Base-by-base conservation (phyloP, 2,888 invertebrate genomes). In the Arenicola marina region DNA sequence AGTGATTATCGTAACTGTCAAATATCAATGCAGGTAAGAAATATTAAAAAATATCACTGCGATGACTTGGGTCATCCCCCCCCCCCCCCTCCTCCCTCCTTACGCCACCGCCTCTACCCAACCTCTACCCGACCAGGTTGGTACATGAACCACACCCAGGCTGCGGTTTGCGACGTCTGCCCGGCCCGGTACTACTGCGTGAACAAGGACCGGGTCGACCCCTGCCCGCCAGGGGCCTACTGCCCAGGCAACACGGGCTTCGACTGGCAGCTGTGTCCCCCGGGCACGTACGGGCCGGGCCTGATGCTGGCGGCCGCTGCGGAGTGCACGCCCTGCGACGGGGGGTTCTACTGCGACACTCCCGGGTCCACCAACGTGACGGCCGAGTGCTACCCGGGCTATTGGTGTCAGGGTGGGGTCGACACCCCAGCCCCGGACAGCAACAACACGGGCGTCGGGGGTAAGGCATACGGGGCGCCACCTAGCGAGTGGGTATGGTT, bases 141-240 rank as follows among this genome's bases (percentile, higher is more conserved):
- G 4, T 81, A 77, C 69, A 79, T 79, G 79, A 81, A 81, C 68
- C 75, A 72, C 57, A 81, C 79, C 3, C 67, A 68, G 61, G 78
- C 80, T 3, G 68, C 73, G 24, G 57, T 62, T 3, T 81, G 81
- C 72, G 76, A 78, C 46, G 54, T 67, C 2, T 81, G 81, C 56
- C 78, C 79, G 44, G 66, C 78, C 7, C 70, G 79, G 38, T 80
- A 76, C 66, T 81, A 76, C 72, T 81, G 81, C 64, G 75, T 77
- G 38, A 78, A 79, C 68, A 75, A 76, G 58, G 74, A 76, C 61
- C 56, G 71, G 18, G 70, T 73, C 32, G 78, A 79, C 63, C 75
- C 76, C 0, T 80, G 81, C 65, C 80, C 80, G 11, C 61, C 58
- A 21, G 81, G 81, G 3, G 59, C 70, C 3, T 78, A 74, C 69